Evolutionary conservation across 2,797 vertebrate genomes (phyloP).

Genomic region (Chaetophractus vellerosus): DNA sequence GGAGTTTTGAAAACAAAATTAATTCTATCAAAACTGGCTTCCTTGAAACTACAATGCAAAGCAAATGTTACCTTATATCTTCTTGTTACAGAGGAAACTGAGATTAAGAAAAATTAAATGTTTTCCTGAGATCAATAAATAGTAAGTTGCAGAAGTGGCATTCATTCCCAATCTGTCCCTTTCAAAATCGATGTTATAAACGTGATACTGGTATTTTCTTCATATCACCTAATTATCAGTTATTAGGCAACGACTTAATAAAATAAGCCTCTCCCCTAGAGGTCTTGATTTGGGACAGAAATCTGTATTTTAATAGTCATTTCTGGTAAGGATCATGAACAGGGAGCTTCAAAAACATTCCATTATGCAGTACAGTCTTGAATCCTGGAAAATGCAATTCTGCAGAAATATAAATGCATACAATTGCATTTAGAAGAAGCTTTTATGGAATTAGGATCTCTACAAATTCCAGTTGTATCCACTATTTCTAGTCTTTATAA

Average conservation of each 20-base stretch:
- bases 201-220: neutral
- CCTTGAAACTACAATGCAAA: neutral
- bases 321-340: neutral
- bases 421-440: neutral
- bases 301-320: neutral
- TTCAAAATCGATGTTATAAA: conserved; percentile 5
- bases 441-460: neutral
- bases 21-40: neutral
- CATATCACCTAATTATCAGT: neutral
- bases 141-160: neutral
- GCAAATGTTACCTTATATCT: neutral
- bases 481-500: conserved; percentile 22
- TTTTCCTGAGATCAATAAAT: neutral
- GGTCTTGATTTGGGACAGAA: neutral
- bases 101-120: neutral
- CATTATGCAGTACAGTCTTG: fast-evolving
- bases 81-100: neutral
- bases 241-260: neutral
- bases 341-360: neutral
- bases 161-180: neutral
- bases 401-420: neutral
- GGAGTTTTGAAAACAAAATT: neutral
- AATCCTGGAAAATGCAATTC: neutral
- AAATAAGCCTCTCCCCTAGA: neutral
- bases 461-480: neutral